phyloP scores from a whole-genome alignment of 92 coral and sea anemone species.

The Porites divaricata region DNA sequence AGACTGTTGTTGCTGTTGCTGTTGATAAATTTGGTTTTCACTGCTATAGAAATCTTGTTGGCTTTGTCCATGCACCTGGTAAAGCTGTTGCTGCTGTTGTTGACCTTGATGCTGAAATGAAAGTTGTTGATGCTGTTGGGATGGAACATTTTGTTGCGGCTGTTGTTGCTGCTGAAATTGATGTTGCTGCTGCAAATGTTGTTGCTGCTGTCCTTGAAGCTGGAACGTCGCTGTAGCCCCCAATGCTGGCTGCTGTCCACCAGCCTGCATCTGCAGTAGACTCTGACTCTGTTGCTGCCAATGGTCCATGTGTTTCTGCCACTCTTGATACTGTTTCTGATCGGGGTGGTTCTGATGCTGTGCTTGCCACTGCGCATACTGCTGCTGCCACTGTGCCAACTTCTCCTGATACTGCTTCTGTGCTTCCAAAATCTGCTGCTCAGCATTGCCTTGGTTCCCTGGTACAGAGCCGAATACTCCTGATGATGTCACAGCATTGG shows the following conservation, averaged over 20 bases:
- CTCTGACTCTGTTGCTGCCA: conserved; percentile 83
- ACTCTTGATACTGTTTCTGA: conserved; percentile 93
- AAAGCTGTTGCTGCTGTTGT: conserved; percentile 8
- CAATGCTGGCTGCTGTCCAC: conserved; percentile 32
- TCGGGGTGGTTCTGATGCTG: conserved; percentile 95
- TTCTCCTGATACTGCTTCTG: conserved; percentile 81
- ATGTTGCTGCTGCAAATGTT: background rate
- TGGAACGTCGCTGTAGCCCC: background rate
- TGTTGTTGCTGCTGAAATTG: conserved; percentile 13
- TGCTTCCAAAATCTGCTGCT: conserved; percentile 52
- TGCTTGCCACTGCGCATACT: conserved; percentile 91
- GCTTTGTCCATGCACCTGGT: background rate
- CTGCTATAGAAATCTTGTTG: conserved; percentile 1
- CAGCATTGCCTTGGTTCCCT: conserved; percentile 1
- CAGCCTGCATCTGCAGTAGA: conserved; percentile 46
- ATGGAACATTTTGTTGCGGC: conserved; percentile 23
- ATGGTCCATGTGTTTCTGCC: conserved; percentile 84
- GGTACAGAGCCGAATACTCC: conserved; percentile 8
- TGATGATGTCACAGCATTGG: background rate
- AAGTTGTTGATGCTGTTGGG: conserved; percentile 27
- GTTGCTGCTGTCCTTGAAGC: conserved; percentile 31
- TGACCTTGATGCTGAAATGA: conserved; percentile 9
- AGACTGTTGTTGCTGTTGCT: conserved; percentile 51
- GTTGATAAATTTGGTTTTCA: conserved; percentile 47
- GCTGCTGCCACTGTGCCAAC: conserved; percentile 88